These are phyloP conservation scores for Chrysolina americana DNA, from an alignment of 2,888 invertebrate species.

Conservation along the genomic window DNA sequence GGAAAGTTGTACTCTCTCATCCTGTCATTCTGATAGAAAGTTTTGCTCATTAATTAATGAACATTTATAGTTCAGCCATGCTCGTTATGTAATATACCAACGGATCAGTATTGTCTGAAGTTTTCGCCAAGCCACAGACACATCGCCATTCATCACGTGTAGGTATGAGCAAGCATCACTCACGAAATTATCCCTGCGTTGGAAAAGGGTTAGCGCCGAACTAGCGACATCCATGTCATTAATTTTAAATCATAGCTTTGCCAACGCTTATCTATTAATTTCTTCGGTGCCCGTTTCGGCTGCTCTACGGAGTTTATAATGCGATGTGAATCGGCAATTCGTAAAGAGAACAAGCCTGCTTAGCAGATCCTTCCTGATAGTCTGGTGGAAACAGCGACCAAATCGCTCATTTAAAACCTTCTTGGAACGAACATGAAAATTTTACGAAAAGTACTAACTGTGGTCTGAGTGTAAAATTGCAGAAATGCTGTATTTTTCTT, in stretches of 20 bases:
- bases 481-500: too few relatives aligned
- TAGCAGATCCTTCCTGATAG: neutral
- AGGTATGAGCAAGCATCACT: neutral
- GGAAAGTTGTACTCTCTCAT: neutral
- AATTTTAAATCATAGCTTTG: constrained; percentile 33
- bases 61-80: neutral
- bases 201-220: constrained; percentile 36
- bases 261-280: constrained; percentile 36
- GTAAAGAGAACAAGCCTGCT: neutral
- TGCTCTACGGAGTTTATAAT: constrained; percentile 19
- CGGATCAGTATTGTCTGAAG: constrained; percentile 5
- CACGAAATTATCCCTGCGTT: constrained; percentile 14
- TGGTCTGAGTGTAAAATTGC: too few relatives aligned
- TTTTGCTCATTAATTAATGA: constrained; percentile 1
- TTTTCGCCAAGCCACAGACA: constrained; percentile 1
- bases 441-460: too few relatives aligned
- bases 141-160: constrained; percentile 4
- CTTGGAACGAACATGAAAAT: too few relatives aligned
- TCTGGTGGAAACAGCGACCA: too few relatives aligned
- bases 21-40: neutral
- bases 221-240: constrained; percentile 33
- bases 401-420: too few relatives aligned
- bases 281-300: neutral
- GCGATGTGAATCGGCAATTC: neutral
- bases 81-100: too few relatives aligned